These are phyloP conservation scores for Laspeyria flexula DNA, from an alignment of 2,888 invertebrate species.

Conservation along the genomic window DNA sequence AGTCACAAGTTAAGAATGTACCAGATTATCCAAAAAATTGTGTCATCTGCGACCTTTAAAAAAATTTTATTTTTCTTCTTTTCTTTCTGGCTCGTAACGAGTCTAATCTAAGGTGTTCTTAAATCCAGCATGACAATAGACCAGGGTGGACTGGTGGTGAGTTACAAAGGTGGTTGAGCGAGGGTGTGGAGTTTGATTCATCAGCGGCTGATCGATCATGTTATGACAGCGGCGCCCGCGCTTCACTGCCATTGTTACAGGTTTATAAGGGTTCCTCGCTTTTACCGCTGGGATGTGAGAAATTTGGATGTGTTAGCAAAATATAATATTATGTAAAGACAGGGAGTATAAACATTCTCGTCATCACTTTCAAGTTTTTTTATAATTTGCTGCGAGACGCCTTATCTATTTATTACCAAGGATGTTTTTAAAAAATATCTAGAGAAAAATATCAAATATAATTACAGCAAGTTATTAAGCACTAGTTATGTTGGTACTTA, in stretches of 20 bases:
- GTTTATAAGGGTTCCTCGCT: conserved; percentile 43
- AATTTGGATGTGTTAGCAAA: conserved; percentile 11
- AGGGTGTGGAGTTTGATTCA: conserved; percentile 48
- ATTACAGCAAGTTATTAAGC: no score
- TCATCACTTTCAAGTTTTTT: neutral
- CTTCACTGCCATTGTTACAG: conserved; percentile 51
- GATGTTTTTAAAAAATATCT: neutral
- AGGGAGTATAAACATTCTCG: no score
- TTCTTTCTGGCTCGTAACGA: no score
- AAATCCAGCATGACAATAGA: neutral
- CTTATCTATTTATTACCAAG: no score
- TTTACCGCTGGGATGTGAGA: conserved; percentile 8
- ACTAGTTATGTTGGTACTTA: neutral
- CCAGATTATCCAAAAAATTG: no score
- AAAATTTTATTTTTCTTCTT: neutral
- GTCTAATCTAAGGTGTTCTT: neutral
- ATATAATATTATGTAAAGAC: neutral
- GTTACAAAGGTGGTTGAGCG: neutral
- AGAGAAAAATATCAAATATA: conserved; percentile 5
- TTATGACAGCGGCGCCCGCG: conserved; percentile 61
- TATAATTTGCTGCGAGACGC: neutral
- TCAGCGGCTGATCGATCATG: conserved; percentile 74
- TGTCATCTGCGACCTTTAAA: no score
- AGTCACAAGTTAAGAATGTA: no score
- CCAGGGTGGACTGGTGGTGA: neutral